A percentile compares a stretch with the other conserved stretches of the same genome.
phyloP scores from a whole-genome alignment of 2,113 vertebrate genomes.

The Cololabis saira region DNA sequence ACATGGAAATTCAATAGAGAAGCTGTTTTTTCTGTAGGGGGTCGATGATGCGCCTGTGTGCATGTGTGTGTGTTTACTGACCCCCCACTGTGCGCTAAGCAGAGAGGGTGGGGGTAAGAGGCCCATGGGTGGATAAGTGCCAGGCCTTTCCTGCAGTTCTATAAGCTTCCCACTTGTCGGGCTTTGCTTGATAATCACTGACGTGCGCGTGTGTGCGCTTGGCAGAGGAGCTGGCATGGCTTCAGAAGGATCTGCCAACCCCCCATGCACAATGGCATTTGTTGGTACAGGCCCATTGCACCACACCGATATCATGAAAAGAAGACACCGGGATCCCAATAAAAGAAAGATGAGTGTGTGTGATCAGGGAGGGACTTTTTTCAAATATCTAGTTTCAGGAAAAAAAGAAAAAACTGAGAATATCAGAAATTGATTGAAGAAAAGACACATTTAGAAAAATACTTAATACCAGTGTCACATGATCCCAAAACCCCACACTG shows the following conservation, averaged over 20 bases:
- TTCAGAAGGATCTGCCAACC: conserved; percentile 32
- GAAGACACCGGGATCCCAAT: conserved; percentile 49
- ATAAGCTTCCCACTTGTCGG: conserved; percentile 67
- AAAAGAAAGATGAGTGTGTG: conserved; percentile 50
- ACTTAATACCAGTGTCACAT: too few relatives aligned
- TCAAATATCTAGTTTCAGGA: conserved; percentile 19
- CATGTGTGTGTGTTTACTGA: conserved; percentile 31
- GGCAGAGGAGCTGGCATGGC: conserved; percentile 26
- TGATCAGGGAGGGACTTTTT: conserved; percentile 12
- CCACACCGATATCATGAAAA: conserved; percentile 39
- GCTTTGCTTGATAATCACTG: conserved; percentile 65
- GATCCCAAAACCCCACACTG: too few relatives aligned
- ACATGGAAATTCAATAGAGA: conserved; percentile 58
- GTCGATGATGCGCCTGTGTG: conserved; percentile 28
- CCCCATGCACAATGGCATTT: conserved; percentile 69
- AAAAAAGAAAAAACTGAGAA: background rate
- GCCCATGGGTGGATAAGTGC: conserved; percentile 63
- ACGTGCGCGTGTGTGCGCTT: conserved; percentile 29
- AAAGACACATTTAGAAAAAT: background rate
- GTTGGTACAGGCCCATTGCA: conserved; percentile 53
- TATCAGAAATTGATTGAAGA: background rate
- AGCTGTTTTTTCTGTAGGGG: conserved; percentile 54
- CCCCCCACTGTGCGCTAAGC: conserved; percentile 65
- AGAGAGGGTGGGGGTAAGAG: conserved; percentile 46
- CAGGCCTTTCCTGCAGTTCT: conserved; percentile 58